Conservation (phyloP, 2,888 invertebrate species). For the Acanthosepion pharaonis region DNA sequence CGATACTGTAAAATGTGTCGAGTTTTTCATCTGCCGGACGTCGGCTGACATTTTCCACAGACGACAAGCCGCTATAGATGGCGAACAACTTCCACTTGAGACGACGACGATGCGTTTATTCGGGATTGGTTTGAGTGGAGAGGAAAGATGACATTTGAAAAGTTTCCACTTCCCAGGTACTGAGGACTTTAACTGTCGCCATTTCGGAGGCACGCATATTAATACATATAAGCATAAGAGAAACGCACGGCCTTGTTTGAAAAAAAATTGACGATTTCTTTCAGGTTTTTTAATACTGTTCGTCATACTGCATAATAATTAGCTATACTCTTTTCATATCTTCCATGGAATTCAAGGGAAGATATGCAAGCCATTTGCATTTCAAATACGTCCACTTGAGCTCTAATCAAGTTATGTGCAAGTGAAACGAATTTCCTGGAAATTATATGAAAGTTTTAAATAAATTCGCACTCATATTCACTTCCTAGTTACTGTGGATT, state of each 20-base stretch:
- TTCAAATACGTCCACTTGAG: no score
- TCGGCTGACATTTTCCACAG: background rate
- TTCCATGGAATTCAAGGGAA: no score
- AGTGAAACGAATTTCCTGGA: no score
- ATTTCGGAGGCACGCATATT: background rate
- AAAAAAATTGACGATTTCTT: background rate
- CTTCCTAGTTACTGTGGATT: background rate
- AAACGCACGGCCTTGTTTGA: background rate
- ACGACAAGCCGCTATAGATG: background rate
- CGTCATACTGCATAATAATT: no score
- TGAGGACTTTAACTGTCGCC: background rate
- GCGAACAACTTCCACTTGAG: background rate
- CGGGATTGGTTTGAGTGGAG: background rate
- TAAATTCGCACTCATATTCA: background rate
- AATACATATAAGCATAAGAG: background rate
- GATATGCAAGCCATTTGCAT: no score
- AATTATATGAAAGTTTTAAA: no score
- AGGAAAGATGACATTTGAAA: background rate
- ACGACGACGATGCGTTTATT: background rate
- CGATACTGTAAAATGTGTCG: background rate
- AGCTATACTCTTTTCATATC: no score
- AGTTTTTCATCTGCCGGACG: background rate
- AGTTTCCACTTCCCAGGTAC: background rate
- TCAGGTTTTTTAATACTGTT: no score
- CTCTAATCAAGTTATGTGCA: no score